Evolutionary conservation across 1,140 invertebrate species (phyloP).

Genomic region (Drosophila aff.): DNA sequence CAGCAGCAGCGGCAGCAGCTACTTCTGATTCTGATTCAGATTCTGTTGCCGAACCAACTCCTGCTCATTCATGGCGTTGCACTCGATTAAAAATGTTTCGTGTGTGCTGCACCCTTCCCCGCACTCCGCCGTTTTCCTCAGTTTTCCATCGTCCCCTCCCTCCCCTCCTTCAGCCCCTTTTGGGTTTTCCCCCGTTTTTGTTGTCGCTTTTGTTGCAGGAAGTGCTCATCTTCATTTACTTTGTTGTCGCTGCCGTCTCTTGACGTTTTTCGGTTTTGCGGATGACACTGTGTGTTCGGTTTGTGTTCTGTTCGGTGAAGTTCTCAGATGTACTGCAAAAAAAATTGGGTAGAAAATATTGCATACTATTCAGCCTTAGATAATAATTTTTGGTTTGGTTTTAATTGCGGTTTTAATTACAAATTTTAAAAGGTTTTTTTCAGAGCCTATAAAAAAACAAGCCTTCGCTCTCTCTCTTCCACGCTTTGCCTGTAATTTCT

Average conservation of each 20-base stretch:
- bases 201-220: constrained; percentile 81
- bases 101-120: constrained; percentile 24
- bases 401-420: not conserved
- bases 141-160: constrained; percentile 26
- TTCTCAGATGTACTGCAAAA: constrained; percentile 18
- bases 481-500: not conserved
- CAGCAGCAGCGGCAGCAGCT: constrained; percentile 5
- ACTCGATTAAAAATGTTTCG: constrained; percentile 78
- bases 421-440: not conserved
- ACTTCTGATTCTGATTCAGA: constrained; percentile 19
- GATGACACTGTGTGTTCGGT: constrained; percentile 50
- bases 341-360: not conserved
- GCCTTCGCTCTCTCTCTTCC: not conserved
- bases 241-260: constrained; percentile 65
- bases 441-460: too few relatives aligned
- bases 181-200: constrained; percentile 22
- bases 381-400: not conserved
- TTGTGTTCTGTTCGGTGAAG: constrained; percentile 17
- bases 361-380: not conserved
- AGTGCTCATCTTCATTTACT: constrained; percentile 83
- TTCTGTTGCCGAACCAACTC: constrained; percentile 50
- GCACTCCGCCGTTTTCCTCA: constrained; percentile 1
- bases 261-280: constrained; percentile 57
- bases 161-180: not conserved
- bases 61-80: constrained; percentile 74